phyloP scores from a whole-genome alignment of 2,113 vertebrate genomes.

The Chloroceryle aenea region DNA sequence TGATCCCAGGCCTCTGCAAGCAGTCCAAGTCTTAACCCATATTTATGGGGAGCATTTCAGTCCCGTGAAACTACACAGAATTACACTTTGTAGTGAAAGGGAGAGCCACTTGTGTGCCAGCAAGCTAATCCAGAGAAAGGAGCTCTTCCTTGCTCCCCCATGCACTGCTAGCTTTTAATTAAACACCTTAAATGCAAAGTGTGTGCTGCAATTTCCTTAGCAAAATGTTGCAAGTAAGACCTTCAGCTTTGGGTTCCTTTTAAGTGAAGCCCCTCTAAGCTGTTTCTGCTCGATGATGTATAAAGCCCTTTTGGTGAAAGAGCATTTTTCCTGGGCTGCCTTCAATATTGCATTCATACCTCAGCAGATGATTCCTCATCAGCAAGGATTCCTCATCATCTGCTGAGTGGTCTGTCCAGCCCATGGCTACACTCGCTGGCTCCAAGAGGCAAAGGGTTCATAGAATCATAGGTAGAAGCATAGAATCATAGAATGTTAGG shows the following conservation, averaged over 20 bases:
- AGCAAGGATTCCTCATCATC: neutral
- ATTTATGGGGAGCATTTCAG: neutral
- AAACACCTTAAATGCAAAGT: neutral
- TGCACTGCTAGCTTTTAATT: neutral
- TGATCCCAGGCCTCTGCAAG: neutral
- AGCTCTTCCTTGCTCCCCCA: neutral
- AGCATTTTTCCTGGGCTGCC: neutral
- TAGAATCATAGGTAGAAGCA: too few relatives aligned
- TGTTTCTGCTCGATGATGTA: fast-evolving
- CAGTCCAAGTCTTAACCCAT: neutral
- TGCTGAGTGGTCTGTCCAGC: neutral
- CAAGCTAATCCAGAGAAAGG: neutral
- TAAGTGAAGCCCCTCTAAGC: neutral
- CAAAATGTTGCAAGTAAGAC: fast-evolving
- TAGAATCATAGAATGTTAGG: too few relatives aligned
- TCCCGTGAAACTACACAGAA: neutral
- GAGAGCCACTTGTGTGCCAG: too few relatives aligned
- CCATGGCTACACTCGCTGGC: neutral
- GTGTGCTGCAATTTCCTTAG: neutral
- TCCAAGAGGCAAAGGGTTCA: neutral
- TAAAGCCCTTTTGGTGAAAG: neutral
- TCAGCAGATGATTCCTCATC: neutral
- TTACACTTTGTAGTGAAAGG: neutral
- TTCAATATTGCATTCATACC: neutral
- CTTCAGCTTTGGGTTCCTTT: neutral